Evolutionary conservation across 2,113 vertebrate genomes (phyloP).

Genomic region (Isurus oxyrinchus): DNA sequence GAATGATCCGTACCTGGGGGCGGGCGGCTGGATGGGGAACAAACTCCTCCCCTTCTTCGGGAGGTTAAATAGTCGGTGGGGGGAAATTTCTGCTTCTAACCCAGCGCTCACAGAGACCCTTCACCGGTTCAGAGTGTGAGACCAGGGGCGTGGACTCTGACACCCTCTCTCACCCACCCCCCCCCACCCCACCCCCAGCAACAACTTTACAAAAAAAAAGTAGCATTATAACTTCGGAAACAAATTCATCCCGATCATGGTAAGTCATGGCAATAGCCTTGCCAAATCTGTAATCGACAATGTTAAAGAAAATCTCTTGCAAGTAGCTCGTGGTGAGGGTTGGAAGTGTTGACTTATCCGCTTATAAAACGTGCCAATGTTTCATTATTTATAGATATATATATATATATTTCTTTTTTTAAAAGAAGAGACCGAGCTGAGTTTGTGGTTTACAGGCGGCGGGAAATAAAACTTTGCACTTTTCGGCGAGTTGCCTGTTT

Average conservation of each 20-base stretch:
- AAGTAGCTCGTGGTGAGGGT: no score
- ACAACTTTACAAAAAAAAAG: no score
- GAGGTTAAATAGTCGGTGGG: background rate
- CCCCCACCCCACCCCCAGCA: no score
- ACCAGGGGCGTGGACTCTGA: background rate
- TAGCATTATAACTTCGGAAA: background rate
- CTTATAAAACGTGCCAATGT: no score
- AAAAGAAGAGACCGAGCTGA: no score
- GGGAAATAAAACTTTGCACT: background rate
- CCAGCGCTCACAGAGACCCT: background rate
- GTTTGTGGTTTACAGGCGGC: background rate
- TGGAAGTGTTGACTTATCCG: no score
- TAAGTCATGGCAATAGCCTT: background rate
- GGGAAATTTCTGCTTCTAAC: background rate
- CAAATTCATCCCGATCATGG: background rate
- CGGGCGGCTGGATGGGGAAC: background rate
- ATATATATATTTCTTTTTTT: no score
- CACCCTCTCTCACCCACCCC: no score
- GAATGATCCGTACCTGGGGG: background rate
- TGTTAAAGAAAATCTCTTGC: no score
- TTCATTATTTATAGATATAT: no score
- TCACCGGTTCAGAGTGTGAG: background rate
- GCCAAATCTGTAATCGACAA: background rate
- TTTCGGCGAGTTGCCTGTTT: background rate
- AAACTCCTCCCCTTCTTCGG: background rate